Evolutionary conservation across 2,888 invertebrate species (phyloP), one percentile per base, ranked within the genome.

Genomic region (Agrochola circellaris): DNA sequence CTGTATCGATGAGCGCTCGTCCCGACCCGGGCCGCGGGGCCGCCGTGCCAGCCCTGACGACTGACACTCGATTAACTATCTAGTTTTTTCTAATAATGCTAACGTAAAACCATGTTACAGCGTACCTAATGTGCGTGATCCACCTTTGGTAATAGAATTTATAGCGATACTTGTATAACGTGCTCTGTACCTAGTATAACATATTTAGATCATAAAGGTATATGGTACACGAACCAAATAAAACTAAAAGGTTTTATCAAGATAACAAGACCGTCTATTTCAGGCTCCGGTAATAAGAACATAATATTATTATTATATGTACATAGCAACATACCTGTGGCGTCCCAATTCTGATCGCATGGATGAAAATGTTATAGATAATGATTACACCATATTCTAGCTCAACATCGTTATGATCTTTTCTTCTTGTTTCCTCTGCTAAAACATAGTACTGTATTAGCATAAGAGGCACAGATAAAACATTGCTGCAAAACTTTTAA

Each of bases 31-130:
- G 11, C 15, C 23, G 30, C 4, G 3, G n/a, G 30, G 38, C 66
- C 23, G 48, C 8, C 11, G n/a, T 48, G 30, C 61, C 62, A 66
- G 26, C 73, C 45, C 71, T 75, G n/a, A 34, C 9, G 34, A 64
- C 68, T 82, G 77, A 85, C 71, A 82, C 68, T 74, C 68, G 34
- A 82, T 82, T 77, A 85, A 82, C 45, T 73, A 72, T 54, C 15
- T 45, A 66, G 82, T 48, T 75, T 54, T 68, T 68, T 54, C 13
- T 68, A 77, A 82, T 76, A 82, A 54, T 58, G 82, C 77, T 82
- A 68, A 79, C 62, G 56, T 75, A 51, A 62, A 62, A 58, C 30
- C 30, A 34, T 62, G 42, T 38, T 51, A 34, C 20, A 13, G 51
- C 7, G 17, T 23, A 77, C 30, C 34, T 60, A 42, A 8, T 4